Percentiles rank a stretch among this genome's conserved stretches.
Evolutionary conservation across 2,797 vertebrate species (phyloP).

Genomic region (Argya squamiceps): DNA sequence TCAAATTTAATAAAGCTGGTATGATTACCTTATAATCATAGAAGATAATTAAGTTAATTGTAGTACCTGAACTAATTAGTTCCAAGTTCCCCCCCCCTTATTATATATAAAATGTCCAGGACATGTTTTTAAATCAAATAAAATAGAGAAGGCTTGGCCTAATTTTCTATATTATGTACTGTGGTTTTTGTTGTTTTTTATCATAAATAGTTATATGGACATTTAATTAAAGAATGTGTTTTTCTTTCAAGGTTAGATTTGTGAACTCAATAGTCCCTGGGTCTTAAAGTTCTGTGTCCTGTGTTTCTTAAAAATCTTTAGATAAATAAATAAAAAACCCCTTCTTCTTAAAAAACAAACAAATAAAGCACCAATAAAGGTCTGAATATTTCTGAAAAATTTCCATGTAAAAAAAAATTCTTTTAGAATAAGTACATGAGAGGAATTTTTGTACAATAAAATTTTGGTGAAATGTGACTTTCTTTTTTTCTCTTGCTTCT

Average conservation of each 20-base stretch:
- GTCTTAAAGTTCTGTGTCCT: neutral
- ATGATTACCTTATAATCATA: neutral
- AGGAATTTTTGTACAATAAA: neutral
- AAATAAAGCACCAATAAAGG: too few species aligned
- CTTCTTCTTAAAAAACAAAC: neutral
- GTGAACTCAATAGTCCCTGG: neutral
- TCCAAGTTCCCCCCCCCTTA: neutral
- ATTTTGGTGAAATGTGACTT: neutral
- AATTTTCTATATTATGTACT: neutral
- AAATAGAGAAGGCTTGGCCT: neutral
- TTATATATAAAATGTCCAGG: neutral
- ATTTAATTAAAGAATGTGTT: neutral
- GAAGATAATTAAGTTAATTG: constrained; percentile 21
- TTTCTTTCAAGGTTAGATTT: neutral
- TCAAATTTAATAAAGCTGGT: constrained; percentile 9
- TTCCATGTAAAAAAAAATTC: neutral
- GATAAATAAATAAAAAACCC: neutral
- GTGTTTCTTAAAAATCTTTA: neutral
- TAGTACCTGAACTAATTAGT: neutral
- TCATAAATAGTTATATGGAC: neutral
- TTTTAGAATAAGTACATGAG: neutral
- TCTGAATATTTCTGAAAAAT: neutral
- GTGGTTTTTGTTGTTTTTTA: neutral
- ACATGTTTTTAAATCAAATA: neutral
- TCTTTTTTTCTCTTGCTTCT: neutral